A percentile compares a stretch with the other conserved stretches of the same genome.
phyloP scores from a whole-genome alignment of 2,888 invertebrate species.

The Colletes collaris region DNA sequence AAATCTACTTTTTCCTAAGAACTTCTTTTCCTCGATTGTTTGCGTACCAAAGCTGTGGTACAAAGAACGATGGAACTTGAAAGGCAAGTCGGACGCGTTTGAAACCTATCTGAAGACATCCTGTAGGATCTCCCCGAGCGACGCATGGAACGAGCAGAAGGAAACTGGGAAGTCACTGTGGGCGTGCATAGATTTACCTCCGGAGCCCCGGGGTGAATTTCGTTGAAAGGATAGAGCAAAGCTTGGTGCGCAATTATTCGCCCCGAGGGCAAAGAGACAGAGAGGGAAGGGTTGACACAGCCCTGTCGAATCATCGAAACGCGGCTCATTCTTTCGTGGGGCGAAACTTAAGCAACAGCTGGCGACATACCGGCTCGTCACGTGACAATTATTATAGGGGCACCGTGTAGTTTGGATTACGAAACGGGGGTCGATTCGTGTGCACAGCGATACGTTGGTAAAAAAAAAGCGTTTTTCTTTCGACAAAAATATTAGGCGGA shows the following conservation, averaged over 20 bases:
- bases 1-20: too few relatives aligned
- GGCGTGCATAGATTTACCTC: slow-evolving; percentile 45
- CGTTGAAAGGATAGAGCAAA: background rate
- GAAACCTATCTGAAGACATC: slow-evolving; percentile 14
- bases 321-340: slow-evolving; percentile 33
- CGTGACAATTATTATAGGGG: slow-evolving; percentile 67
- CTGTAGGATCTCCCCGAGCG: background rate
- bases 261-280: background rate
- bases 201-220: background rate
- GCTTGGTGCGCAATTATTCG: slow-evolving; percentile 22
- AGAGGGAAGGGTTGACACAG: slow-evolving; percentile 48
- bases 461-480: slow-evolving; percentile 18
- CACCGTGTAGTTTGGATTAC: slow-evolving; percentile 56
- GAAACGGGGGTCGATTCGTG: slow-evolving; percentile 28
- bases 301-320: slow-evolving; percentile 59
- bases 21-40: too few relatives aligned
- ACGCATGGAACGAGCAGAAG: background rate
- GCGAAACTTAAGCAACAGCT: slow-evolving; percentile 59
- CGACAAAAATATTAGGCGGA: slow-evolving; percentile 33
- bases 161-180: slow-evolving; percentile 32
- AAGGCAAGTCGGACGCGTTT: background rate
- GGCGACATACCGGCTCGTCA: slow-evolving; percentile 55
- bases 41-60: too few relatives aligned
- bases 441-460: slow-evolving; percentile 2
- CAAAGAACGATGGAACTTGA: background rate